phyloP scores from a whole-genome alignment of 2,888 invertebrate genomes.

The Lithosia quadra region DNA sequence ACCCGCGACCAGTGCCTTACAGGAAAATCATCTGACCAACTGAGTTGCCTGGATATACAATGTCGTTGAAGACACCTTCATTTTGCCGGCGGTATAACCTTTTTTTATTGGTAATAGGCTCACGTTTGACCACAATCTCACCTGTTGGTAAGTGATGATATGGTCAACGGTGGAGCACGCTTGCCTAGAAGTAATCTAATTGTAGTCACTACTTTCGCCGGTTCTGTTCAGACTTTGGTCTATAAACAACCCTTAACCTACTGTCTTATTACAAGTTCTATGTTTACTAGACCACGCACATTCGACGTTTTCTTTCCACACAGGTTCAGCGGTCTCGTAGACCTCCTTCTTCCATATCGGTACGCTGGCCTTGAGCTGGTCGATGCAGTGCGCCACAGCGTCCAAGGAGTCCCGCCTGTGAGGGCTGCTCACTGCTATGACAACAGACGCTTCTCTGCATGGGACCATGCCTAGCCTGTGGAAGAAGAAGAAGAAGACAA shows the following conservation, averaged over 20 bases:
- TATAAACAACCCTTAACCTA: conserved; percentile 28
- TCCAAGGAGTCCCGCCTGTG: conserved; percentile 94
- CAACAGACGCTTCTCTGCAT: conserved; percentile 94
- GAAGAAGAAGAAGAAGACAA: neutral
- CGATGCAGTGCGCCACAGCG: conserved; percentile 94
- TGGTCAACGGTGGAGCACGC: no score
- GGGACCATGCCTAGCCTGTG: conserved; percentile 93
- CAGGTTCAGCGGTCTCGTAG: conserved; percentile 88
- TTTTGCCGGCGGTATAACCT: no score
- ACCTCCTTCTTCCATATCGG: conserved; percentile 99
- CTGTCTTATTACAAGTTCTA: conserved; percentile 57
- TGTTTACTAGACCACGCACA: conserved; percentile 91
- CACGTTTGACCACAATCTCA: no score
- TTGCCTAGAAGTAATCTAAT: no score
- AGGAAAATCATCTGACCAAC: no score
- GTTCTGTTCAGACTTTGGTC: neutral
- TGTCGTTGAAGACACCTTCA: no score
- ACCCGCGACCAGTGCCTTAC: no score
- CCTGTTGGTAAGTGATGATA: no score
- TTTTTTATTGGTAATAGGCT: no score
- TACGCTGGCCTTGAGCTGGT: conserved; percentile 93
- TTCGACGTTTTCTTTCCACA: conserved; percentile 95
- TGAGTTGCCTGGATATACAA: no score
- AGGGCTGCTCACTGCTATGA: conserved; percentile 96
- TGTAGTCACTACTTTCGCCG: no score